Conservation (phyloP, 2,888 invertebrate genomes). For the Pharmacophagus antenor region DNA sequence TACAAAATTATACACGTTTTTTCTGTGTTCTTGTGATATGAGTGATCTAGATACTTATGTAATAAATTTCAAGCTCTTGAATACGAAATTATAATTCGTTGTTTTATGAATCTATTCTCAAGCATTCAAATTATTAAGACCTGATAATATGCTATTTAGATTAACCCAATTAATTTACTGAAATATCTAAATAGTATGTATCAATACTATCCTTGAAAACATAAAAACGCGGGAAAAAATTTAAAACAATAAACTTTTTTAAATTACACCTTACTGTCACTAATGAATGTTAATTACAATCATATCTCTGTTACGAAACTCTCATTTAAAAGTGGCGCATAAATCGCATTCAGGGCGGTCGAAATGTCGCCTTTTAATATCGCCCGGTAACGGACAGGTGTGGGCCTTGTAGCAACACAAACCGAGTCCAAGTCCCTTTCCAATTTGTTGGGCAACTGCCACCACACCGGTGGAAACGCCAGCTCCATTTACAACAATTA, state of each 20-base stretch:
- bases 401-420: constrained; percentile 60
- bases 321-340: constrained; percentile 13
- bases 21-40: too few relatives aligned
- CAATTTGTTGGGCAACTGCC: constrained; percentile 49
- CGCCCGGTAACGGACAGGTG: constrained; percentile 43
- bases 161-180: too few relatives aligned
- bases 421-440: constrained; percentile 71
- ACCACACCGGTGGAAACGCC: constrained; percentile 36
- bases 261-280: constrained; percentile 12
- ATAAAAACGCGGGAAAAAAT: too few relatives aligned
- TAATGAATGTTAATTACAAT: constrained; percentile 5
- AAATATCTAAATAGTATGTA: too few relatives aligned
- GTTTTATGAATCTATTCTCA: too few relatives aligned
- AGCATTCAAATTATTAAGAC: too few relatives aligned
- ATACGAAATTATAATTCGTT: too few relatives aligned
- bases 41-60: too few relatives aligned
- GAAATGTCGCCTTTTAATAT: constrained; percentile 49
- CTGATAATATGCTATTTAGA: too few relatives aligned
- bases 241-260: background rate
- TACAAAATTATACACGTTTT: too few relatives aligned
- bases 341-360: constrained; percentile 27
- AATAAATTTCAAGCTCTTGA: too few relatives aligned
- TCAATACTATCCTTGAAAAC: too few relatives aligned
- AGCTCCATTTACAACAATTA: constrained; percentile 55
- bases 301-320: constrained; percentile 16